These are phyloP conservation scores for Molossus molossus DNA, from an alignment of 2,797 vertebrate species.

Conservation along the genomic window DNA sequence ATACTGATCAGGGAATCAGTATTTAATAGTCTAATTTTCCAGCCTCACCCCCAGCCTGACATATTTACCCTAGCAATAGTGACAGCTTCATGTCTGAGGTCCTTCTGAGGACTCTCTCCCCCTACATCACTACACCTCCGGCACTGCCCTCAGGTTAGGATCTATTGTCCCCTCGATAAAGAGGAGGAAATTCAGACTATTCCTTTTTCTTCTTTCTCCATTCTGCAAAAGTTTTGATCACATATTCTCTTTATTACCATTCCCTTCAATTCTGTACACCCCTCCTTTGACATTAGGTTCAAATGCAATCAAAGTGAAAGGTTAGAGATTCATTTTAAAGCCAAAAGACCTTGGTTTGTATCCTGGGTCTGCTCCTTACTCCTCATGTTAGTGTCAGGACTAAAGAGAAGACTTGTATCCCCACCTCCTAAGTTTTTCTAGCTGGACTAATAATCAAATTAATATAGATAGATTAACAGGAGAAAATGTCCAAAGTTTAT, in stretches of 20 bases:
- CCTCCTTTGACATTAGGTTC: not conserved
- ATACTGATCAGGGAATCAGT: not conserved
- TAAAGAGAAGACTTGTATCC: not conserved
- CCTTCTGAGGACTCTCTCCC: accelerated
- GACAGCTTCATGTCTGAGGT: not conserved
- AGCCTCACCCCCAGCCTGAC: not conserved
- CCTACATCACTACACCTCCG: not conserved
- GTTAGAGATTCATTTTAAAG: not conserved
- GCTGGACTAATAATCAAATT: not conserved
- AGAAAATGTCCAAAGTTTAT: not conserved
- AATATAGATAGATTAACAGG: not conserved
- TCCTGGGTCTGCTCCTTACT: not conserved
- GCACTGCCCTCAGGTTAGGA: not conserved
- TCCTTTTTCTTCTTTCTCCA: not conserved
- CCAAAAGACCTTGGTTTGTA: not conserved
- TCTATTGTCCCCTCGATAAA: not conserved
- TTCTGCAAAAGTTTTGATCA: not conserved
- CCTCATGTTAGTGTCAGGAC: not conserved
- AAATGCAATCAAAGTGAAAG: not conserved
- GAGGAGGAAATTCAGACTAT: not conserved
- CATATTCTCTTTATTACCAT: not conserved
- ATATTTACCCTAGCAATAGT: not conserved
- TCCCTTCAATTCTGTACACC: not conserved
- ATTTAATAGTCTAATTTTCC: not conserved
- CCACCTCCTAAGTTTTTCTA: not conserved